These are phyloP conservation scores for Syngnathus scovelli DNA, from an alignment of 2,113 vertebrate genomes.

Conservation along the genomic window DNA sequence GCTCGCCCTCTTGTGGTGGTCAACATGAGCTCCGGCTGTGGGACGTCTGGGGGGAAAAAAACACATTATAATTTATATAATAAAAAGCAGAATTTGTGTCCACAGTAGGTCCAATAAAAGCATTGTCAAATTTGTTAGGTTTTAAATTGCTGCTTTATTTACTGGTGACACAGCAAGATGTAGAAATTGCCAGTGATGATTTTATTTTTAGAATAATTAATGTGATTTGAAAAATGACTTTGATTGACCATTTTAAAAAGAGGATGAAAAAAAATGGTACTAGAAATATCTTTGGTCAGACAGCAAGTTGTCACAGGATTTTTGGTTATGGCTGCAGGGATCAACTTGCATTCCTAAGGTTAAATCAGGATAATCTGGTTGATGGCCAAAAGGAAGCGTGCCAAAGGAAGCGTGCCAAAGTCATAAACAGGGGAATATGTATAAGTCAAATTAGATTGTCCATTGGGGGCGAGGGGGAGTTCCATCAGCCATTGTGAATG, in stretches of 20 bases:
- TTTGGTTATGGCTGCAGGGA: background rate
- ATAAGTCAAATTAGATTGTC: too few species aligned
- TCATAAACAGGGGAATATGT: background rate
- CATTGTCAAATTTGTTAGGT: background rate
- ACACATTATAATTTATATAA: background rate
- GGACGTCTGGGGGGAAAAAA: constrained; percentile 68
- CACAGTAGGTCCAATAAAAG: background rate
- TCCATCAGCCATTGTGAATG: too few species aligned
- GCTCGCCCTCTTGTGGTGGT: constrained; percentile 85
- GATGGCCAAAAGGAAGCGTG: background rate
- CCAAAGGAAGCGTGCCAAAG: background rate
- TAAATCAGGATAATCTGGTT: background rate
- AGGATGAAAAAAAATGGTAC: background rate
- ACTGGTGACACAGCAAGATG: background rate
- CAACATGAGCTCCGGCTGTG: constrained; percentile 88
- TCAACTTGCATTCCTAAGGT: background rate
- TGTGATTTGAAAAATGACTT: background rate
- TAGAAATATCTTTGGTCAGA: background rate
- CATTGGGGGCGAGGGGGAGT: too few species aligned
- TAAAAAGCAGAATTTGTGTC: background rate
- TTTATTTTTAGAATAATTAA: background rate
- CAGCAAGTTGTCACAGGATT: background rate
- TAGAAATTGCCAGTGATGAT: background rate
- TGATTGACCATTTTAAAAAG: background rate
- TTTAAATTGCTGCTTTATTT: background rate